Base-by-base conservation (phyloP, 2,113 vertebrate species). In the Amphiprion ocellaris region DNA sequence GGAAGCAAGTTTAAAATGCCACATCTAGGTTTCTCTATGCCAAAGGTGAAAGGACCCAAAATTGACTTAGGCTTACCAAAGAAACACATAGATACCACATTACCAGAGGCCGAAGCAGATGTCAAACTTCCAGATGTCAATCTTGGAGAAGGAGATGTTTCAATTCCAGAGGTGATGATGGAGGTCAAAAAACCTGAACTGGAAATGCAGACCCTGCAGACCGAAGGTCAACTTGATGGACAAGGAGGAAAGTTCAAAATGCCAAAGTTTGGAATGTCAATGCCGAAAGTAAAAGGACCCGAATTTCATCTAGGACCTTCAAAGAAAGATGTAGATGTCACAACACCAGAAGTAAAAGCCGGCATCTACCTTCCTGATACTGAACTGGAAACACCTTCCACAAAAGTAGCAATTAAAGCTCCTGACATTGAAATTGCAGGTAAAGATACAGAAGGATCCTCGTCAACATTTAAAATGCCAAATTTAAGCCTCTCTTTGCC, bases 31-130 rank as follows among this genome's bases (percentile, higher is more conserved):
- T 68, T 92, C 23, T 71, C 84, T 61, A 65, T 79, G 49, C 79
- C 91, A 58, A 82, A 88, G 37, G 74, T 78, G 1, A 87, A 82
- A 60, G 74, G 59, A 0, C 72, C 84, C 41, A 74, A 88, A 23
- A 17, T 61, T 19, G 89, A 89, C 30, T 17, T 75, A 9, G 67
- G 28, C 5, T 17, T 61, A 10, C 80, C 80, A 66, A 83, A 80
- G 53, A 71, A 53, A 56, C 66, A 68, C 0, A 10, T 53, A 14
- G 74, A 68, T 19, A 30, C 69, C 0, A 69, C 26, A 46, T 1
- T 74, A 3, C 74, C 81, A 41, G 23, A 79, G 1, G 59, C 28
- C 19, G 30, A 76, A 73, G 59, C 9, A 17, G 70, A 77, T 12
- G 28, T 65, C 1, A 64, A 39, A 39, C n/a, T 70, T 14, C 67